A percentile compares a stretch with the other conserved stretches of the same genome.
Conservation (phyloP, 2,888 invertebrate species). For the Unio delphinus region DNA sequence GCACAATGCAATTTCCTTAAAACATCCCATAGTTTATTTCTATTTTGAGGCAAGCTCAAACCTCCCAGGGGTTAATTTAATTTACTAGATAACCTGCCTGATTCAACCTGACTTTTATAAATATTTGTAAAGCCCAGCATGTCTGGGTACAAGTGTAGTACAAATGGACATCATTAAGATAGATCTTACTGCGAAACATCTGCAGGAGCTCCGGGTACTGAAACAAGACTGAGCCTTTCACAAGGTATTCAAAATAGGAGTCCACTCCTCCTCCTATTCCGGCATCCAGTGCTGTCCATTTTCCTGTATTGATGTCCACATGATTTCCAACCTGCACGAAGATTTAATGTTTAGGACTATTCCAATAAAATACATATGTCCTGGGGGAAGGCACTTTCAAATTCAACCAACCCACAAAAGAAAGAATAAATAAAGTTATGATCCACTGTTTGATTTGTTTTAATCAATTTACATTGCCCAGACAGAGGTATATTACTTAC, state of each 20-base stretch:
- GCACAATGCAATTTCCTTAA: too few relatives aligned
- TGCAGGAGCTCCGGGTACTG: slow-evolving; percentile 91
- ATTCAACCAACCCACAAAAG: too few relatives aligned
- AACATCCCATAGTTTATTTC: too few relatives aligned
- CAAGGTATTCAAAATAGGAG: slow-evolving; percentile 98
- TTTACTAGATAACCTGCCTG: background rate
- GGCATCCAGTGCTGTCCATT: slow-evolving; percentile 98
- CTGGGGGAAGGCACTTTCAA: too few relatives aligned
- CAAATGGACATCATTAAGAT: background rate
- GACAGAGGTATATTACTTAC: too few relatives aligned
- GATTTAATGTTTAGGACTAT: background rate
- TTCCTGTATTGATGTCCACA: slow-evolving; percentile 92
- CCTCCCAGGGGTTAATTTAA: background rate
- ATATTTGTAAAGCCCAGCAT: background rate
- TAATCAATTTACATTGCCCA: too few relatives aligned
- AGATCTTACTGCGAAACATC: slow-evolving; percentile 82
- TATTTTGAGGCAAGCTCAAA: too few relatives aligned
- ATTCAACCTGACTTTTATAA: background rate
- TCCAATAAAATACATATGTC: too few relatives aligned
- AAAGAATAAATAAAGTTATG: too few relatives aligned
- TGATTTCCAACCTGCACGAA: slow-evolving; percentile 90
- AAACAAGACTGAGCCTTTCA: slow-evolving; percentile 93
- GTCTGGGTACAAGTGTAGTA: background rate
- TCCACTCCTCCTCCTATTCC: slow-evolving; percentile 94
- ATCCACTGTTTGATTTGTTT: too few relatives aligned